phyloP scores from a whole-genome alignment of 2,113 vertebrate genomes.

The Varanus salvator region DNA sequence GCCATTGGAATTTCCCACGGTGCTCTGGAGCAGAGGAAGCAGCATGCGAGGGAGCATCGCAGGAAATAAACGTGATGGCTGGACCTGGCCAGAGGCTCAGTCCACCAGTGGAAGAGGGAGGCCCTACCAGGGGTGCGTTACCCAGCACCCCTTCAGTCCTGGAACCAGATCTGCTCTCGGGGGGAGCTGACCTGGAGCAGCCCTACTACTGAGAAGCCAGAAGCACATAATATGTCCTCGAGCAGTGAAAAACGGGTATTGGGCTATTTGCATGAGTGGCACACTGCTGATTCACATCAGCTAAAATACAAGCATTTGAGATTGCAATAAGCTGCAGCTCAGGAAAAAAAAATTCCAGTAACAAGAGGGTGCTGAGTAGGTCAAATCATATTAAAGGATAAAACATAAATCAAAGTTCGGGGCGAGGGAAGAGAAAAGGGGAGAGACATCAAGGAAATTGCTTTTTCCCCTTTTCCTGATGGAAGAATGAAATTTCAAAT shows the following conservation, averaged over 20 bases:
- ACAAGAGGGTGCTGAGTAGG: neutral
- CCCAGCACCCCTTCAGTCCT: neutral
- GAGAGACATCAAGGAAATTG: neutral
- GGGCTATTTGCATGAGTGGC: conserved; percentile 13
- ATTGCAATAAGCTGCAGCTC: neutral
- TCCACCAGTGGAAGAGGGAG: too few species aligned
- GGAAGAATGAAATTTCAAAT: conserved; percentile 6
- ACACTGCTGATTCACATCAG: neutral
- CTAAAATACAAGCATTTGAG: neutral
- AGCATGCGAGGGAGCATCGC: neutral
- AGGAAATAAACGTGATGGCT: neutral
- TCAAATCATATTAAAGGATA: conserved; percentile 4
- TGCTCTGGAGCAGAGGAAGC: neutral
- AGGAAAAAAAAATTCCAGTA: neutral
- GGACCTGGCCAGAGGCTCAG: neutral
- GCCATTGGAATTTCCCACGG: neutral
- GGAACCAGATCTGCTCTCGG: neutral
- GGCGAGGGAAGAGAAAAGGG: neutral
- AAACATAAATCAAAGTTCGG: neutral
- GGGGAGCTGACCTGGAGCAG: too few species aligned
- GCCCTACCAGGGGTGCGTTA: neutral
- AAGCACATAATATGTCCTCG: neutral
- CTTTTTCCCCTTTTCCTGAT: neutral
- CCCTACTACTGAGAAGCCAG: neutral
- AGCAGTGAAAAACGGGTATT: conserved; percentile 14